phyloP scores from a whole-genome alignment of 2,888 invertebrate species.

The Subacronicta megacephala region DNA sequence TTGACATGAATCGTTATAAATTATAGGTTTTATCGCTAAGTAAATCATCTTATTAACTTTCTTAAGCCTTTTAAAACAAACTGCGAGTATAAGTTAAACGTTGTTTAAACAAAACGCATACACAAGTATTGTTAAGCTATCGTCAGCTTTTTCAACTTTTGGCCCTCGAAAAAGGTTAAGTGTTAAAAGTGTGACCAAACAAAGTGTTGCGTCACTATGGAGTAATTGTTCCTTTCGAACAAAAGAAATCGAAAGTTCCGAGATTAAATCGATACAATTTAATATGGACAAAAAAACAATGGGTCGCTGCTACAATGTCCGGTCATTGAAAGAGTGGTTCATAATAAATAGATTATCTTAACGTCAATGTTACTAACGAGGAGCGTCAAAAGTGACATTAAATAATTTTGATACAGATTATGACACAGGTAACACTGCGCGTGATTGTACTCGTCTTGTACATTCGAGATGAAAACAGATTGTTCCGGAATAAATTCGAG shows the following conservation, averaged over 20 bases:
- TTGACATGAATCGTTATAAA: slow-evolving; percentile 11
- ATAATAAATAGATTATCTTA: slow-evolving; percentile 28
- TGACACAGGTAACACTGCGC: slow-evolving; percentile 56
- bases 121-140: slow-evolving; percentile 38
- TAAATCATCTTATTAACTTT: slow-evolving; percentile 34
- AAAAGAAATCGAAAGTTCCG: slow-evolving; percentile 50
- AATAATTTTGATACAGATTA: slow-evolving; percentile 61
- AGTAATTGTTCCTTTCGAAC: slow-evolving; percentile 38
- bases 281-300: slow-evolving; percentile 40
- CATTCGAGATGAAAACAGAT: slow-evolving; percentile 47
- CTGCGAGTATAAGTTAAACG: too few species aligned
- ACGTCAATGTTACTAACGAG: slow-evolving; percentile 59
- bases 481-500: slow-evolving; percentile 9
- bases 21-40: slow-evolving; percentile 21
- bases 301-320: slow-evolving; percentile 31
- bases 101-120: too few species aligned
- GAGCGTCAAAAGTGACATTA: slow-evolving; percentile 68
- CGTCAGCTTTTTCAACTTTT: slow-evolving; percentile 35
- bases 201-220: slow-evolving; percentile 29
- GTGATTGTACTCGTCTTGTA: slow-evolving; percentile 58
- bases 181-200: slow-evolving; percentile 29
- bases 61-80: slow-evolving; percentile 24
- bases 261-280: slow-evolving; percentile 47
- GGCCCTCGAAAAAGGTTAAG: slow-evolving; percentile 33
- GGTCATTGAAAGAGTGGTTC: slow-evolving; percentile 35